phyloP scores from a whole-genome alignment of 2,888 invertebrate species.

The Rhagophthalmus giganteus region DNA sequence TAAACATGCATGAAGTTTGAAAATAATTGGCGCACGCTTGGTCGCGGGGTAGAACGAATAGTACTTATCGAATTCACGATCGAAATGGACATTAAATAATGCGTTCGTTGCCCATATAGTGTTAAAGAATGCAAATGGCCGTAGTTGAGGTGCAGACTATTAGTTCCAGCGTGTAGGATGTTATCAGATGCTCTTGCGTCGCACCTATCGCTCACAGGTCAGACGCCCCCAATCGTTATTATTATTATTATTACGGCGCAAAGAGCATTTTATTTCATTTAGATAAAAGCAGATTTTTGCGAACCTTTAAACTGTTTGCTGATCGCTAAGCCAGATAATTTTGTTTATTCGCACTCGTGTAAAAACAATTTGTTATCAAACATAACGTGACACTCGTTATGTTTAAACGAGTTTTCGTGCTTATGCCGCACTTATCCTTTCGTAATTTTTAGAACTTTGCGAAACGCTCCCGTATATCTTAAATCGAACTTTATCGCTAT shows the following conservation, averaged over 20 bases:
- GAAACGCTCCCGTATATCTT: not conserved
- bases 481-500: too few relatives aligned
- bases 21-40: constrained; percentile 15
- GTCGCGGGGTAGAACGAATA: constrained; percentile 12
- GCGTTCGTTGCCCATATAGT: constrained; percentile 21
- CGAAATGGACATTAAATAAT: constrained; percentile 18
- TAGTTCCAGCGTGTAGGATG: constrained; percentile 24
- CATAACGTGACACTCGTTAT: not conserved
- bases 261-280: constrained; percentile 36
- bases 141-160: constrained; percentile 17
- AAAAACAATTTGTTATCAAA: not conserved
- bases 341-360: constrained; percentile 8
- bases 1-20: not conserved
- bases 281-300: constrained; percentile 30
- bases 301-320: constrained; percentile 14
- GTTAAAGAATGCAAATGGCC: constrained; percentile 24
- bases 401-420: too few relatives aligned
- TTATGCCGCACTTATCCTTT: too few relatives aligned
- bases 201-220: constrained; percentile 33
- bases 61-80: constrained; percentile 14
- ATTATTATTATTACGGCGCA: constrained; percentile 31
- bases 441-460: too few relatives aligned
- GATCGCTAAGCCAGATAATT: constrained; percentile 15
- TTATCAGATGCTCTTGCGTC: constrained; percentile 33
- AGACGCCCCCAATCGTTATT: constrained; percentile 31